Conservation (phyloP, 2,888 invertebrate species). For the Caenorhabditis japonica region DNA sequence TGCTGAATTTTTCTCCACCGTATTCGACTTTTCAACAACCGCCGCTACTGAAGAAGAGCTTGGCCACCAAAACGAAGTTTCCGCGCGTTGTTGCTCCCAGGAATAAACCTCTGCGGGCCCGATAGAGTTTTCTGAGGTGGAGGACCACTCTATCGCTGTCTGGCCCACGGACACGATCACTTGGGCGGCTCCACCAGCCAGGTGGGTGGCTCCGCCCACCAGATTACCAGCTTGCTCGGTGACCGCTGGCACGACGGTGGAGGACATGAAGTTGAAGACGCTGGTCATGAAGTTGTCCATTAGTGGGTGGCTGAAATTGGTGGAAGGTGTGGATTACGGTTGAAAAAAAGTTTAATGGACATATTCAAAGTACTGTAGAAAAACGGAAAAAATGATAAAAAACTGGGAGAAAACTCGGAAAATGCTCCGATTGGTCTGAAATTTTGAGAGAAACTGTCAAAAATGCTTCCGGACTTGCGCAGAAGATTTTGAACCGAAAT, state of each 20-base stretch:
- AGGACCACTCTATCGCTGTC: constrained; percentile 26
- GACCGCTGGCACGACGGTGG: constrained; percentile 30
- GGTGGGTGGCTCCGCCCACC: constrained; percentile 9
- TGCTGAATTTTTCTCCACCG: background rate
- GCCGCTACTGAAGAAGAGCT: background rate
- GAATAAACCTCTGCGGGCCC: constrained; percentile 32
- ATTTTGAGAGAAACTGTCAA: too few relatives aligned
- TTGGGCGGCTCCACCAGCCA: constrained; percentile 19
- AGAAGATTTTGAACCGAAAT: too few relatives aligned
- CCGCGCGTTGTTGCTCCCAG: constrained; percentile 25
- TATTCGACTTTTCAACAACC: background rate
- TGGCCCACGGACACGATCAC: constrained; percentile 15
- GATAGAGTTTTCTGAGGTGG: constrained; percentile 30
- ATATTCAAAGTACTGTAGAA: too few relatives aligned
- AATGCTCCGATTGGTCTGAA: too few relatives aligned
- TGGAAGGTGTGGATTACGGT: too few relatives aligned
- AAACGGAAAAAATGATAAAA: too few relatives aligned
- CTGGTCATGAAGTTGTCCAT: constrained; percentile 22
- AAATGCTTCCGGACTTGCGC: too few relatives aligned
- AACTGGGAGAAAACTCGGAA: too few relatives aligned
- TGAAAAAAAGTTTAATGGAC: too few relatives aligned
- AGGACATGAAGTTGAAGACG: constrained; percentile 30
- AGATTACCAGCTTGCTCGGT: constrained; percentile 26
- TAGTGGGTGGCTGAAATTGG: too few relatives aligned
- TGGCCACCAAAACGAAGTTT: background rate